Evolutionary conservation across 2,888 invertebrate species (phyloP).

Genomic region (Trichogramma dendrolimi): DNA sequence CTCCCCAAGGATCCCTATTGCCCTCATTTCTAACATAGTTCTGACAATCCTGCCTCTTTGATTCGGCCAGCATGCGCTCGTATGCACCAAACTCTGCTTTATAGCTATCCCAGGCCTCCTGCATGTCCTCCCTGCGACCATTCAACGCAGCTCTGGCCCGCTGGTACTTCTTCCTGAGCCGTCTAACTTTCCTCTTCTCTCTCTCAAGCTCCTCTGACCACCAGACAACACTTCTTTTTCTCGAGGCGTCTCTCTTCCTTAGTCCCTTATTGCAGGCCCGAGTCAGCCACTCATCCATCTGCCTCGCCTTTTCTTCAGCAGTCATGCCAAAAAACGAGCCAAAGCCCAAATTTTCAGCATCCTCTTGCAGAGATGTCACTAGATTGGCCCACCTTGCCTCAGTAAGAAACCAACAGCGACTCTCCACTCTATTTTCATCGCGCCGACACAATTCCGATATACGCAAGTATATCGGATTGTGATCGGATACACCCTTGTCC

Average conservation of each 20-base stretch:
- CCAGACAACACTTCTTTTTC: not conserved
- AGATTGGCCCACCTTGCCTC: no score
- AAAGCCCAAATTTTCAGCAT: not conserved
- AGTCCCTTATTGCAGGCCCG: no score
- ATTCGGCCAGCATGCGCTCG: not conserved
- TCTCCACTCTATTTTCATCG: no score
- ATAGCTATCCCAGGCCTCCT: not conserved
- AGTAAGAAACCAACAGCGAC: no score
- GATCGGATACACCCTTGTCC: no score
- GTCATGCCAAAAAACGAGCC: not conserved
- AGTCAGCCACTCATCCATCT: slow-evolving; percentile 5
- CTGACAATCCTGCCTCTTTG: slow-evolving; percentile 13
- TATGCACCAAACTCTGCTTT: no score
- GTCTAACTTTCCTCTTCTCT: not conserved
- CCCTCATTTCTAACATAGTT: slow-evolving; percentile 8
- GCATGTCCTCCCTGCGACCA: no score
- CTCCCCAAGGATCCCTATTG: slow-evolving; percentile 2
- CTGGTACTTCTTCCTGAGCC: not conserved
- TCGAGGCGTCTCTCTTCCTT: no score
- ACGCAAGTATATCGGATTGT: no score
- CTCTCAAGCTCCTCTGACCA: not conserved
- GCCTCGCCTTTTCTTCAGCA: not conserved
- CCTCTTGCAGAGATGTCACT: no score
- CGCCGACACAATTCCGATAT: no score
- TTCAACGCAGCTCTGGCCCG: not conserved